Conservation (phyloP, 1,140 invertebrate genomes). For the Pseudomyrmex pallidus region DNA sequence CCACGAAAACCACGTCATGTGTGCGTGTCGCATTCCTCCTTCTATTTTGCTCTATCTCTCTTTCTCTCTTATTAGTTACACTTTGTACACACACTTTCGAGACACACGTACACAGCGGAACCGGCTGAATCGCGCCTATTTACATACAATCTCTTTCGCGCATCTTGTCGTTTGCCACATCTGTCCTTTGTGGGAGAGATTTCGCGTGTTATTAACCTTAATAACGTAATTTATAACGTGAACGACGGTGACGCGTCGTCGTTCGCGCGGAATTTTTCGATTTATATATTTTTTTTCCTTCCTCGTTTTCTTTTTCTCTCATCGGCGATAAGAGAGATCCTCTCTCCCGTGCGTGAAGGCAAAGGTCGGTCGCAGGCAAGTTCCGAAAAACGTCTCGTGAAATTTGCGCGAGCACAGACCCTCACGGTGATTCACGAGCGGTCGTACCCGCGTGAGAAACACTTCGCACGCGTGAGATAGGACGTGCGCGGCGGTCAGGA, state of each 20-base stretch:
- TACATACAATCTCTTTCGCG: constrained; percentile 52
- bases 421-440: constrained; percentile 37
- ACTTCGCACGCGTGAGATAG: constrained; percentile 49
- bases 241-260: not conserved
- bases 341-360: not conserved
- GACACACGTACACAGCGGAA: not conserved
- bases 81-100: too few relatives aligned
- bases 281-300: too few relatives aligned
- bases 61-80: too few relatives aligned
- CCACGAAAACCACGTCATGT: constrained; percentile 3
- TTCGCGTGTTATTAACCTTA: constrained; percentile 27
- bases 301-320: too few relatives aligned
- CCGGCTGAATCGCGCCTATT: constrained; percentile 32
- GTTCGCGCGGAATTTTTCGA: too few relatives aligned
- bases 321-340: constrained; percentile 1
- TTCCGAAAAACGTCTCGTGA: constrained; percentile 41
- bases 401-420: constrained; percentile 5
- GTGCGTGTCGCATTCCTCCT: not conserved
- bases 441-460: constrained; percentile 43
- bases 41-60: not conserved
- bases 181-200: constrained; percentile 44
- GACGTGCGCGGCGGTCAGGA: not conserved
- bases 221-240: constrained; percentile 28
- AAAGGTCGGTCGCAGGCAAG: constrained; percentile 25
- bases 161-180: constrained; percentile 44